Evolutionary conservation across 2,888 invertebrate species (phyloP).

Genomic region (Rhagonycha fulva): DNA sequence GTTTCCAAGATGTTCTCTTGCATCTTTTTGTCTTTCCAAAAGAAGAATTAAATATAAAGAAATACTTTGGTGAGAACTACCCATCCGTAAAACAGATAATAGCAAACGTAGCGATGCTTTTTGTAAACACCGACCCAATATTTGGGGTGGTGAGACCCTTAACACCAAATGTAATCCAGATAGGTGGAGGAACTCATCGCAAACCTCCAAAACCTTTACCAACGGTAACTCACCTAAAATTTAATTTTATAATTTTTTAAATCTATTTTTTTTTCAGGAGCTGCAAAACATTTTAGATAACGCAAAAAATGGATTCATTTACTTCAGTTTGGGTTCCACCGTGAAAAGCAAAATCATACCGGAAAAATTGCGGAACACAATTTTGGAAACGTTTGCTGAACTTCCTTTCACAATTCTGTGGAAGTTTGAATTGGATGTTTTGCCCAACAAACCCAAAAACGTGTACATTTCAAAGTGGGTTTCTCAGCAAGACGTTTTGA

Average conservation of each 20-base stretch:
- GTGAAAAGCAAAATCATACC: not conserved
- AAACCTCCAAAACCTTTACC: too few relatives aligned
- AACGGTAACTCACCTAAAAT: not conserved
- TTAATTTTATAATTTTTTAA: not conserved
- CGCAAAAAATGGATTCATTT: not conserved
- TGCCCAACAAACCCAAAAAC: not conserved
- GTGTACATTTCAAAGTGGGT: not conserved
- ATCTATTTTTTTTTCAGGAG: not conserved
- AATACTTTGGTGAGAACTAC: too few relatives aligned
- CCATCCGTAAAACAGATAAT: too few relatives aligned
- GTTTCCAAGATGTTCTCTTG: too few relatives aligned
- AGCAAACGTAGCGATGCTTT: too few relatives aligned
- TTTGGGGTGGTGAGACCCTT: too few relatives aligned
- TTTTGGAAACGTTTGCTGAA: not conserved
- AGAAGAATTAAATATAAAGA: too few relatives aligned
- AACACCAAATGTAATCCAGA: too few relatives aligned
- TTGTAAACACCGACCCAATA: too few relatives aligned
- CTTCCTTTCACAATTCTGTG: not conserved
- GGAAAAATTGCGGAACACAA: not conserved
- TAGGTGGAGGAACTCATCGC: too few relatives aligned
- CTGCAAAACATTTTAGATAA: not conserved
- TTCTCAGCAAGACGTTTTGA: not conserved
- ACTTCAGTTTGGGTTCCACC: not conserved
- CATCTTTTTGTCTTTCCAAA: too few relatives aligned
- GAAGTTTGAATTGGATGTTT: not conserved